phyloP scores from a whole-genome alignment of 1,140 invertebrate genomes.

The Capitella teleta region DNA sequence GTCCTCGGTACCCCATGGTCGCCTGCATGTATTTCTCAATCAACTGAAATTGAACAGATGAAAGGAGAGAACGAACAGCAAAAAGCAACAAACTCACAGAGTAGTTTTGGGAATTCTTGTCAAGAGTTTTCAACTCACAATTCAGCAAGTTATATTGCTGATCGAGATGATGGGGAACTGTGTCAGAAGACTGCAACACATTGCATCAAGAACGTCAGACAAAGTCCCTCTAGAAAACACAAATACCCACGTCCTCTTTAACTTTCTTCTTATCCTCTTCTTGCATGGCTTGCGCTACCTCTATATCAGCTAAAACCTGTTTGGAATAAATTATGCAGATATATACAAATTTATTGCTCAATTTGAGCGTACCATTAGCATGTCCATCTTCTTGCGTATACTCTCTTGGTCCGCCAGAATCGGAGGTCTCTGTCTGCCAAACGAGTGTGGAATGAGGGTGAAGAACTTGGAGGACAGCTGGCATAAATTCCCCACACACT shows the following conservation, averaged over 20 bases:
- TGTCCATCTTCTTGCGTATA: conserved; percentile 42
- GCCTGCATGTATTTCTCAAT: not conserved
- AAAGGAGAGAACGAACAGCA: too few relatives aligned
- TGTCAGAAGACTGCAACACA: too few relatives aligned
- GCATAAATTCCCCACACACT: conserved; percentile 14
- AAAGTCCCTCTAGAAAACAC: too few relatives aligned
- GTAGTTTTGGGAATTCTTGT: too few relatives aligned
- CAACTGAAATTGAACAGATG: not conserved
- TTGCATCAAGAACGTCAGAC: too few relatives aligned
- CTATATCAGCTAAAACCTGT: conserved; percentile 40
- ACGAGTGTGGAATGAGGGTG: conserved; percentile 44
- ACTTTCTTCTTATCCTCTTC: conserved; percentile 38
- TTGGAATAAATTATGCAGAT: not conserved
- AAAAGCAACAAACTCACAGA: too few relatives aligned
- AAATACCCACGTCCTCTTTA: too few relatives aligned
- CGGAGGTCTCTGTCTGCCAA: conserved; percentile 39
- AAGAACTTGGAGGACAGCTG: conserved; percentile 41
- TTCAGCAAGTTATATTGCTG: too few relatives aligned
- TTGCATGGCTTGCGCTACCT: conserved; percentile 42
- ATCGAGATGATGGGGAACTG: too few relatives aligned
- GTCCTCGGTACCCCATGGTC: conserved; percentile 17
- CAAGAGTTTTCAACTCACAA: too few relatives aligned
- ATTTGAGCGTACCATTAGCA: conserved; percentile 33
- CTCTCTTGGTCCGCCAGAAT: conserved; percentile 26
- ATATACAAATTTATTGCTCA: not conserved